Percentiles rank a stretch among this genome's conserved stretches.
phyloP scores from a whole-genome alignment of 30 jellyfish, hydroid and myxozoan species.

The Hydractinia echinata region DNA sequence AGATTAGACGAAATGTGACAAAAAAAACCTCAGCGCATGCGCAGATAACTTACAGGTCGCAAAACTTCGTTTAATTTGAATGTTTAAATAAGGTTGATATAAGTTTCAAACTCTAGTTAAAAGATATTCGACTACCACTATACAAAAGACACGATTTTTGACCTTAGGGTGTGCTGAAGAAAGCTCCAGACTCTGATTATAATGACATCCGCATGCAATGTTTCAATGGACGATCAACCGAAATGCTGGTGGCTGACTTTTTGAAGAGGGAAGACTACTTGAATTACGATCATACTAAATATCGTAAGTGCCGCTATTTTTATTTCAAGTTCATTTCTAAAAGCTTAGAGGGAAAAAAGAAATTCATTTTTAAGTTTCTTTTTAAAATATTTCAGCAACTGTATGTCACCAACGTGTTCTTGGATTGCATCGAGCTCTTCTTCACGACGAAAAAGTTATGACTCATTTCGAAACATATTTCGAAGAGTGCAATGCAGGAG shows the following conservation, averaged over 20 bases:
- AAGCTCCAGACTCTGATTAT: no score
- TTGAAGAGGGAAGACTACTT: not conserved
- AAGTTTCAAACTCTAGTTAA: no score
- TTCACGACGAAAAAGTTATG: not conserved
- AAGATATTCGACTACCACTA: no score
- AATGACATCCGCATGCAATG: not conserved
- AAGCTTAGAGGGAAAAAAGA: not conserved
- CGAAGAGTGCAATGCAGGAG: not conserved
- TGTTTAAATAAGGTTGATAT: no score
- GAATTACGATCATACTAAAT: slow-evolving; percentile 1
- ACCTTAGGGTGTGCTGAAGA: no score
- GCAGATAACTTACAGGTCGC: no score
- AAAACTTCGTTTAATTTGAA: no score
- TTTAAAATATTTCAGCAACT: not conserved
- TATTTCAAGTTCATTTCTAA: not conserved
- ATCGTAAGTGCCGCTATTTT: not conserved
- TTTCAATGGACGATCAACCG: not conserved
- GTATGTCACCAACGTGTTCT: slow-evolving; percentile 4
- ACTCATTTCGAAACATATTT: not conserved
- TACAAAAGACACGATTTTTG: no score
- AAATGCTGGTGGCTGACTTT: not conserved
- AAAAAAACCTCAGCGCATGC: no score
- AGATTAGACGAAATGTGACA: no score
- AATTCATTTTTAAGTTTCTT: not conserved
- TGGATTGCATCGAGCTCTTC: not conserved